Conservation (phyloP, 2,888 invertebrate genomes). For the Fabriciana adippe region DNA sequence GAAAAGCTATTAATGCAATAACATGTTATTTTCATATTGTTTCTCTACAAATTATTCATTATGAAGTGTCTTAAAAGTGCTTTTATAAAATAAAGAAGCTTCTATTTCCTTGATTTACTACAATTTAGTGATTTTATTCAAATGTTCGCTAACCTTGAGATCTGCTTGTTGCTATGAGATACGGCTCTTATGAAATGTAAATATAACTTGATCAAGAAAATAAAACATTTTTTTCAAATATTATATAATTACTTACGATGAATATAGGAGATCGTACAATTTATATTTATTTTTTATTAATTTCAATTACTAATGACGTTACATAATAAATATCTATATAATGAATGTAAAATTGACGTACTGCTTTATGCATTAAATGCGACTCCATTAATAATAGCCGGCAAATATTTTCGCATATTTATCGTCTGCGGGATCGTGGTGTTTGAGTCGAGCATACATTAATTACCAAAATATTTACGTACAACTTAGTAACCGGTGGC, state of each 20-base stretch:
- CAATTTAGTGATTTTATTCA: slow-evolving; percentile 61
- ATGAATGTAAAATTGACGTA: slow-evolving; percentile 12
- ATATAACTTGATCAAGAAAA: slow-evolving; percentile 44
- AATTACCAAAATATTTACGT: slow-evolving; percentile 78
- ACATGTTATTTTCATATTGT: not conserved
- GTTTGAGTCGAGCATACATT: slow-evolving; percentile 61
- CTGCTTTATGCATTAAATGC: slow-evolving; percentile 22
- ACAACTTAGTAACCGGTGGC: slow-evolving; percentile 57
- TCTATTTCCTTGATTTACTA: slow-evolving; percentile 59
- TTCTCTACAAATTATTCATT: slow-evolving; percentile 1
- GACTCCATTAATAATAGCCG: slow-evolving; percentile 42
- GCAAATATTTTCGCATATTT: slow-evolving; percentile 51
- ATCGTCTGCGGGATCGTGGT: slow-evolving; percentile 56
- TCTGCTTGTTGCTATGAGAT: slow-evolving; percentile 67
- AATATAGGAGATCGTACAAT: slow-evolving; percentile 25
- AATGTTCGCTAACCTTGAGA: slow-evolving; percentile 69
- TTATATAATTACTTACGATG: slow-evolving; percentile 22
- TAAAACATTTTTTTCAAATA: slow-evolving; percentile 39
- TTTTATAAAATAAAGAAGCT: slow-evolving; percentile 27
- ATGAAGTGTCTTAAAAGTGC: not conserved
- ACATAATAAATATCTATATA: slow-evolving; percentile 13
- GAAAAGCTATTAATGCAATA: no score
- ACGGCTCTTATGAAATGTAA: slow-evolving; percentile 51
- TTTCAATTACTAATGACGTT: slow-evolving; percentile 22
- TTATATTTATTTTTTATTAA: slow-evolving; percentile 19